phyloP scores from a whole-genome alignment of 2,113 vertebrate genomes.

The Rhabdornis inornatus region DNA sequence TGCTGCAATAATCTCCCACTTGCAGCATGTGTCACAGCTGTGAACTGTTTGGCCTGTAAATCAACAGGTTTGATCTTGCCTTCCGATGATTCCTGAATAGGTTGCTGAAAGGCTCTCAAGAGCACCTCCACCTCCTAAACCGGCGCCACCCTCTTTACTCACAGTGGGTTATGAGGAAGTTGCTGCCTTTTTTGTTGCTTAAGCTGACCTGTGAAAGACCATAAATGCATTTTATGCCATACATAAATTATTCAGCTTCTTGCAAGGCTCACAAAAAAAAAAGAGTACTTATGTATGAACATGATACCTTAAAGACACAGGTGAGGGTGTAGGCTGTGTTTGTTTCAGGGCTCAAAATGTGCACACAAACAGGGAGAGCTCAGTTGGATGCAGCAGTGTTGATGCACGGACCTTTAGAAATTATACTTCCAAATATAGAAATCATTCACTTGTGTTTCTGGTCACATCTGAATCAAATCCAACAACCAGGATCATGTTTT shows the following conservation, averaged over 20 bases:
- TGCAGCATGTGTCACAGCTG: constrained; percentile 23
- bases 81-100: constrained; percentile 44
- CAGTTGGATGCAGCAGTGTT: not conserved
- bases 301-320: not conserved
- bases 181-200: constrained; percentile 17
- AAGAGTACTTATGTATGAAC: not conserved
- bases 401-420: not conserved
- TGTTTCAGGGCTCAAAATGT: not conserved
- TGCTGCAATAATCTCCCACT: constrained; percentile 1
- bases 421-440: not conserved
- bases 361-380: not conserved
- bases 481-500: not conserved
- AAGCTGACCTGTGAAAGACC: not conserved
- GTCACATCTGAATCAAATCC: not conserved
- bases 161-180: constrained; percentile 47
- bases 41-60: constrained; percentile 35
- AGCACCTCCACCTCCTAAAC: constrained; percentile 4
- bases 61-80: constrained; percentile 66
- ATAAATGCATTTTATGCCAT: not conserved
- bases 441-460: not conserved
- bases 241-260: not conserved
- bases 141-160: constrained; percentile 37
- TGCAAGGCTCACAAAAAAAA: not conserved
- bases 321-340: not conserved
- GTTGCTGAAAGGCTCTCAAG: constrained; percentile 45